These are phyloP conservation scores for Agonum fuliginosum DNA, from an alignment of 2,888 invertebrate species.

Conservation along the genomic window DNA sequence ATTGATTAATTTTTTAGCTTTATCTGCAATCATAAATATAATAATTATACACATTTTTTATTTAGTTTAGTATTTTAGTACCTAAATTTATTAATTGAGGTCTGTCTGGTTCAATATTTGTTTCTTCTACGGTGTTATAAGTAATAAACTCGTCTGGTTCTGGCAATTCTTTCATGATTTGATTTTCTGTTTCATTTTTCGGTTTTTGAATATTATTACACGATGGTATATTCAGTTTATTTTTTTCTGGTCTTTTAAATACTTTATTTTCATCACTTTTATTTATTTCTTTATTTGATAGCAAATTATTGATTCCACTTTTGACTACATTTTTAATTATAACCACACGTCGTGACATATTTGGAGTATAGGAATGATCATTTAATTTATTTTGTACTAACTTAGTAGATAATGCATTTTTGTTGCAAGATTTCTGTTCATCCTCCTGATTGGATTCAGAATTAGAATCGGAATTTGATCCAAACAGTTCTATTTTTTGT, in stretches of 20 bases:
- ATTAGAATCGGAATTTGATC: slow-evolving; percentile 39
- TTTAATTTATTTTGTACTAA: too few relatives aligned
- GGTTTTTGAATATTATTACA: not conserved
- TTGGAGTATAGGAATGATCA: too few relatives aligned
- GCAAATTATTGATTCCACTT: not conserved
- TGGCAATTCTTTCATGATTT: not conserved
- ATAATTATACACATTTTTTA: not conserved
- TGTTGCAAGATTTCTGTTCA: too few relatives aligned
- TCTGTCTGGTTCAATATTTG: not conserved
- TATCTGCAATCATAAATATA: not conserved
- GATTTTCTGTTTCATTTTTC: not conserved
- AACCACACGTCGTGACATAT: not conserved
- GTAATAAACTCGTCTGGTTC: slow-evolving; percentile 21
- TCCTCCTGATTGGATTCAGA: too few relatives aligned
- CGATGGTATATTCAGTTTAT: not conserved
- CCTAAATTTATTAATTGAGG: not conserved
- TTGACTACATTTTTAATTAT: not conserved
- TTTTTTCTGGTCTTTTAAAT: slow-evolving; percentile 32
- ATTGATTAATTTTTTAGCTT: slow-evolving; percentile 10
- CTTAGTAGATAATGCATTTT: too few relatives aligned
- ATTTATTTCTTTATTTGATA: slow-evolving; percentile 1
- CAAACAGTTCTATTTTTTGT: slow-evolving; percentile 33
- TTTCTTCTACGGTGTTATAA: not conserved
- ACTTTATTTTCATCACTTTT: not conserved
- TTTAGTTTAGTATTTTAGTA: not conserved